Evolutionary conservation across 2,888 invertebrate genomes (phyloP).

Genomic region (Aphidius colemani): DNA sequence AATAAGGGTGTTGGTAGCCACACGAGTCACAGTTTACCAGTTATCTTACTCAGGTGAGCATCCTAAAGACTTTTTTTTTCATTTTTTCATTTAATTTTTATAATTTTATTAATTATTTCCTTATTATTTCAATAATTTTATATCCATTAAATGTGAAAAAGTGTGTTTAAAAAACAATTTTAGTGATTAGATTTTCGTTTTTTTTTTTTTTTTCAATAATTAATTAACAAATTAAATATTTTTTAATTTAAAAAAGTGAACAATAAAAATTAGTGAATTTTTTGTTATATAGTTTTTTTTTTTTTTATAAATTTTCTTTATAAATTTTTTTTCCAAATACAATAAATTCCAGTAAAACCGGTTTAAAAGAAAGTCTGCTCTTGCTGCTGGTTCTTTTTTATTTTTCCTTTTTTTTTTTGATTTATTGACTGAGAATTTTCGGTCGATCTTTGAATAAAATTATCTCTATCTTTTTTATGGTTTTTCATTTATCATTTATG

Average conservation of each 20-base stretch:
- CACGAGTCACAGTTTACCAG: constrained; percentile 52
- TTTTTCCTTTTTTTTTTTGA: background rate
- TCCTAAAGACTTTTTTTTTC: constrained; percentile 21
- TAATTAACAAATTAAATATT: background rate
- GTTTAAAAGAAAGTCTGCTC: constrained; percentile 43
- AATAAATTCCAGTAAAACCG: constrained; percentile 42
- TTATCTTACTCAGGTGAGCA: constrained; percentile 54
- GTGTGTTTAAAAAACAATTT: no score
- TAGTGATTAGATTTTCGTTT: no score
- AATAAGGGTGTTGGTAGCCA: constrained; percentile 51
- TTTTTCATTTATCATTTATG: no score
- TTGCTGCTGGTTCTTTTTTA: constrained; percentile 25
- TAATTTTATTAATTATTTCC: constrained; percentile 1
- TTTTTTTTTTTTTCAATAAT: no score
- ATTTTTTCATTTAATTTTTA: constrained; percentile 1
- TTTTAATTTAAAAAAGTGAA: background rate
- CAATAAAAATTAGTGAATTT: background rate
- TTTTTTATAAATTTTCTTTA: no score
- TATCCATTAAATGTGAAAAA: background rate
- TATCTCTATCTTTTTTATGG: background rate
- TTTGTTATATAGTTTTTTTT: no score
- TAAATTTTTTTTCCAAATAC: no score
- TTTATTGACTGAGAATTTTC: background rate
- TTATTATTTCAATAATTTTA: background rate
- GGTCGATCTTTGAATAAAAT: constrained; percentile 5